phyloP scores from a whole-genome alignment of 2,797 vertebrate species.

The Poecilia picta region DNA sequence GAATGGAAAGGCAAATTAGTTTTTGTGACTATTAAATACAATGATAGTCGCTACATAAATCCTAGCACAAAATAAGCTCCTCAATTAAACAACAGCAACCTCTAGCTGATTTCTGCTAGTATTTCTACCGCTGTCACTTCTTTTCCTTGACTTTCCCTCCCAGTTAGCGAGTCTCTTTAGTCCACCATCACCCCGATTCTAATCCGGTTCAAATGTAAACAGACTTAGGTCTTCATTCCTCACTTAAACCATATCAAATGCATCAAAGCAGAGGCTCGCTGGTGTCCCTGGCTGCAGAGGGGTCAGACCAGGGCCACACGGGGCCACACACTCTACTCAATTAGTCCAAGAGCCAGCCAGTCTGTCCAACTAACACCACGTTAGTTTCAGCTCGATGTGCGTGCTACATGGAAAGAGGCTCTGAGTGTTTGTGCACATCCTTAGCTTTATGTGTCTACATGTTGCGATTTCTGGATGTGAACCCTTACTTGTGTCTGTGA shows the following conservation, averaged over 20 bases:
- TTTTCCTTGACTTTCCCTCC: slow-evolving; percentile 43
- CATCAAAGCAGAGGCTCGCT: slow-evolving; percentile 90
- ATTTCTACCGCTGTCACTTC: slow-evolving; percentile 29
- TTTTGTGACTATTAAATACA: neutral
- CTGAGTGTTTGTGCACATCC: slow-evolving; percentile 40
- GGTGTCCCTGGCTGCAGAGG: slow-evolving; percentile 80
- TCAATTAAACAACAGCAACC: slow-evolving; percentile 11
- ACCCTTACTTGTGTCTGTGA: slow-evolving; percentile 50
- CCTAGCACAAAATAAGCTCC: neutral
- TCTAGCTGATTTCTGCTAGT: slow-evolving; percentile 23
- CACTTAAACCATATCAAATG: slow-evolving; percentile 93
- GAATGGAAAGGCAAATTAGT: neutral
- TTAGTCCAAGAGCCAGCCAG: slow-evolving; percentile 82
- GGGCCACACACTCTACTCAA: slow-evolving; percentile 85
- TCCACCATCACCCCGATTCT: slow-evolving; percentile 80
- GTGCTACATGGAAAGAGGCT: slow-evolving; percentile 30
- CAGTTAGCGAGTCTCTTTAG: slow-evolving; percentile 51
- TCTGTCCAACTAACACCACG: slow-evolving; percentile 75
- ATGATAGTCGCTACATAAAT: neutral
- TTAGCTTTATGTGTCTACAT: slow-evolving; percentile 41
- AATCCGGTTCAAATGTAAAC: slow-evolving; percentile 89
- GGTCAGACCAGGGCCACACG: slow-evolving; percentile 77
- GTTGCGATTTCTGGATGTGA: slow-evolving; percentile 37
- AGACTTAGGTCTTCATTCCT: slow-evolving; percentile 86
- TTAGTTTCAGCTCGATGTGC: slow-evolving; percentile 47